Base-by-base conservation (phyloP, 1,140 invertebrate genomes). In the Drosophila lowei region DNA sequence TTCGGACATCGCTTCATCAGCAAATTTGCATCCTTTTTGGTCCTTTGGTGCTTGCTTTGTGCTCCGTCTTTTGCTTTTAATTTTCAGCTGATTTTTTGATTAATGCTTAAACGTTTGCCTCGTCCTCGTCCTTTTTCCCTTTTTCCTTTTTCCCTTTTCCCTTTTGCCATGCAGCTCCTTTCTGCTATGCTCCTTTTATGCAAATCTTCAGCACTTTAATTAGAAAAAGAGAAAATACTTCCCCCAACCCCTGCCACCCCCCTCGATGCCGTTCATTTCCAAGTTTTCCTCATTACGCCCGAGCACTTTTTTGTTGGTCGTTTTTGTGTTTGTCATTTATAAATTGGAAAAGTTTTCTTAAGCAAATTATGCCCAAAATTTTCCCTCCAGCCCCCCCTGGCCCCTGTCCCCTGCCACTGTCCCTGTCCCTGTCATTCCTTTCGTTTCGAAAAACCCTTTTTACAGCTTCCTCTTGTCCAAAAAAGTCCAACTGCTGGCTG, bases 331-430 rank as follows among this genome's bases (percentile, higher is more conserved):
- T 89, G 85, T 89, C 85, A 89, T 89, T 89, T 89, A 89, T 85
- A 89, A 89, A 89, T 89, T 89, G 85, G 85, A 89, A 89, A 89
- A 89, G 66, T 89, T 88, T 88, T 79, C 74, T 79, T 89, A 81
- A 89, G 80, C 85, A 89, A 89, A 89, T 86, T 86, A 86, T 86
- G 83, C 70, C 66, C 11, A 38, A 78, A 81, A 78, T 81, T 60
- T 76, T 77, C 23, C 5, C 23, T 4, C 23, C 18, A 2, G 3
- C 1, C 23, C 23, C 23, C 76, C 72, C 50, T 77, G 68, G 71
- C 50, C 34, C 23, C 7, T 25, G 5, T 9, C 9, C 18, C 47
- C 18, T 18, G 18, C 18, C 18, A 1, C 18, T 18, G 25, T 65
- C 54, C 71, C 49, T 62, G 23, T 15, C 30, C 18, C 21, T 34